Conservation (phyloP, 2,113 vertebrate species). For the Origma solitaria region DNA sequence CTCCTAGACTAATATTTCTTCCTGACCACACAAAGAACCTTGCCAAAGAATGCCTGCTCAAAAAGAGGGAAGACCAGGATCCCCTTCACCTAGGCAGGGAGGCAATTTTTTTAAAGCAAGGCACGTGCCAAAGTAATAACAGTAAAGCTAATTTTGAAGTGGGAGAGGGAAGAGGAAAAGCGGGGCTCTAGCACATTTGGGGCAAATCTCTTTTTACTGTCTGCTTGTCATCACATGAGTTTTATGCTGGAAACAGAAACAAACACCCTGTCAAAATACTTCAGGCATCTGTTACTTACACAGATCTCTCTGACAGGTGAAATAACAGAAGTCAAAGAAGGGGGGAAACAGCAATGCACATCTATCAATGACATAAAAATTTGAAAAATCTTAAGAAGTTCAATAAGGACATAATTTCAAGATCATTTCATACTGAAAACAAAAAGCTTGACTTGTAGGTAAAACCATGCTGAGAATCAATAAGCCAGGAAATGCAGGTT, state of each 20-base stretch:
- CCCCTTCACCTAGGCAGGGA: neutral
- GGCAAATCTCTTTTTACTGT: slow-evolving; percentile 50
- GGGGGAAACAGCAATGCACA: neutral
- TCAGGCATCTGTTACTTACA: slow-evolving; percentile 27
- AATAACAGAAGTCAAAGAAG: neutral
- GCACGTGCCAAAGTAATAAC: neutral
- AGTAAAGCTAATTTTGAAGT: slow-evolving; percentile 15
- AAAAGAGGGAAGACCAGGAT: neutral
- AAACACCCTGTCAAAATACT: slow-evolving; percentile 51
- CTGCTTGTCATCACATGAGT: slow-evolving; percentile 39
- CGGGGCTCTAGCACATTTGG: neutral
- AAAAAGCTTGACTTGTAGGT: slow-evolving; percentile 32
- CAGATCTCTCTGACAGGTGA: slow-evolving; percentile 2
- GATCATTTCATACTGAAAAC: neutral
- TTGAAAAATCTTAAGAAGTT: neutral
- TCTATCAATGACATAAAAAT: neutral
- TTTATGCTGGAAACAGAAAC: slow-evolving; percentile 52
- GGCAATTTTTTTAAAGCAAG: neutral
- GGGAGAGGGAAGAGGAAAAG: neutral
- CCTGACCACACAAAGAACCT: neutral
- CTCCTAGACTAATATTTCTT: neutral
- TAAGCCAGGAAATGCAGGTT: slow-evolving; percentile 56
- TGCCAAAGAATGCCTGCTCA: neutral
- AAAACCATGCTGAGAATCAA: slow-evolving; percentile 68
- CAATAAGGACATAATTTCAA: neutral